These are phyloP conservation scores for Scrobipalpa atriplicella DNA, from an alignment of 2,888 invertebrate genomes.

Conservation along the genomic window DNA sequence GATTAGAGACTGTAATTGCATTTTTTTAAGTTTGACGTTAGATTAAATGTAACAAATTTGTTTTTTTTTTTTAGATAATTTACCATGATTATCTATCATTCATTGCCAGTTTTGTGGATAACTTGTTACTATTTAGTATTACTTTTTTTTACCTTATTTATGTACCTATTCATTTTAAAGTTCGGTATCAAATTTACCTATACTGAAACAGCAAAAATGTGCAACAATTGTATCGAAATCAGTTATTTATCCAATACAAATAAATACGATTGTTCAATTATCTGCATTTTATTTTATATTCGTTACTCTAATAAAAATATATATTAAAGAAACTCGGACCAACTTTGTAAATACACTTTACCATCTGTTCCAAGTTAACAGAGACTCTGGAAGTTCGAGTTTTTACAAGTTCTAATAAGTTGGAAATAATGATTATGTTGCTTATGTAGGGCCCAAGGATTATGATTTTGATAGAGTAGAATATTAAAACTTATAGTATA, in stretches of 20 bases:
- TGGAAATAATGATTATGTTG: background rate
- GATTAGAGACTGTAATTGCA: constrained; percentile 30
- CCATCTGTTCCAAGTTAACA: background rate
- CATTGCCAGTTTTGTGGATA: background rate
- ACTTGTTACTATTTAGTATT: background rate
- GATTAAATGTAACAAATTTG: background rate
- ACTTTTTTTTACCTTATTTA: background rate
- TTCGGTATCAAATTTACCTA: no score
- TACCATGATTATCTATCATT: background rate
- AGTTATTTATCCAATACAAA: background rate
- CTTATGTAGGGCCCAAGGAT: background rate
- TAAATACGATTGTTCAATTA: constrained; percentile 1
- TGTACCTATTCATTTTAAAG: background rate
- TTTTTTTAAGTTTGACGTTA: constrained; percentile 21
- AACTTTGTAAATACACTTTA: no score
- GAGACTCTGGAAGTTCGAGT: background rate
- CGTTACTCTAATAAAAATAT: no score
- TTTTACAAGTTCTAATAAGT: background rate
- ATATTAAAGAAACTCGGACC: no score
- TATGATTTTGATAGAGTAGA: no score
- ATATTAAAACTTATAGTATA: no score
- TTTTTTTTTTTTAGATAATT: background rate
- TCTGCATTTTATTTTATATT: background rate
- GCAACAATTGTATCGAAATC: background rate
- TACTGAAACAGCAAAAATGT: no score